Evolutionary conservation across 2,888 invertebrate genomes (phyloP).

Genomic region (Agapostemon virescens): DNA sequence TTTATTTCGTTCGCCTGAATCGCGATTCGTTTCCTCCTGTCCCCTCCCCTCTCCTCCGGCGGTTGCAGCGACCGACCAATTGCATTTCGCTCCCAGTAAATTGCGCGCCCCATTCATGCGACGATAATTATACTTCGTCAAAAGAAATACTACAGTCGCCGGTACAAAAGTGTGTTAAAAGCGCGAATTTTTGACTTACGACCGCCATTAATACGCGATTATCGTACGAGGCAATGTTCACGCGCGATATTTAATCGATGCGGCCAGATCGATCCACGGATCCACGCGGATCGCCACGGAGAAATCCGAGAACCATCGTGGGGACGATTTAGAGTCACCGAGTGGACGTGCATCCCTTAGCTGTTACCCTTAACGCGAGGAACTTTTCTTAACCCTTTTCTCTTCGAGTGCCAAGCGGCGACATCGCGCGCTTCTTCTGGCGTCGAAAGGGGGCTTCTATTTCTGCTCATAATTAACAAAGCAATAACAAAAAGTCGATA

Average conservation of each 20-base stretch:
- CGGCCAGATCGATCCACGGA: not conserved
- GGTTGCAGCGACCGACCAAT: constrained; percentile 42
- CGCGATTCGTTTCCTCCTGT: constrained; percentile 46
- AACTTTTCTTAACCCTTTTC: not conserved
- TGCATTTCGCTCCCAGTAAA: constrained; percentile 55
- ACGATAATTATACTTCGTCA: constrained; percentile 53
- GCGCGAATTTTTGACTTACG: constrained; percentile 51
- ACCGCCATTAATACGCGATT: constrained; percentile 52
- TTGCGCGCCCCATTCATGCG: constrained; percentile 52
- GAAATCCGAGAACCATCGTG: not conserved
- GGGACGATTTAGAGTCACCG: not conserved
- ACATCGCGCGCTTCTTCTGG: too few species aligned
- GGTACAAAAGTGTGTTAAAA: constrained; percentile 56
- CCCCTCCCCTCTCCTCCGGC: not conserved
- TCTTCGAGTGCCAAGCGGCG: too few species aligned
- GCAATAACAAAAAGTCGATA: too few species aligned
- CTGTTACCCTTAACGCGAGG: not conserved
- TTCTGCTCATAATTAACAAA: too few species aligned
- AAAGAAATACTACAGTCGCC: constrained; percentile 48
- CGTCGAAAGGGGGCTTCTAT: too few species aligned
- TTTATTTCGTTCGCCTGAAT: constrained; percentile 28
- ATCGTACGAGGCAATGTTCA: constrained; percentile 39
- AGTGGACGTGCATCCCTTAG: not conserved
- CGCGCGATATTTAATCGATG: constrained; percentile 18
- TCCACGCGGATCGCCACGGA: not conserved